phyloP scores from a whole-genome alignment of 1,140 invertebrate genomes.

The Anthonomus grandis region DNA sequence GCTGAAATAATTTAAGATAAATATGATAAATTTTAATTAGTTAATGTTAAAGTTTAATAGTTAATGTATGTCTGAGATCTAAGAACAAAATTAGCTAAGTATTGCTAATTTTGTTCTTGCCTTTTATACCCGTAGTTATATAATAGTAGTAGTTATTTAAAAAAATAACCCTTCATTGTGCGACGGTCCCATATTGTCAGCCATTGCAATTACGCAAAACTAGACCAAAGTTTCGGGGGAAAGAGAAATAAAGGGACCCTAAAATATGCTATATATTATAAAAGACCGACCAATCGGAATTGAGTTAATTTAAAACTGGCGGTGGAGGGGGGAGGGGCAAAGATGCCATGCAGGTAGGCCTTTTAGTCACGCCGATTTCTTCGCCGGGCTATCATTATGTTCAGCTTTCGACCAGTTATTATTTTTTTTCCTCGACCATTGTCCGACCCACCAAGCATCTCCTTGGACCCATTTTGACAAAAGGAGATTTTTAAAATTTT shows the following conservation, averaged over 20 bases:
- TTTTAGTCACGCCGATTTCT: constrained; percentile 28
- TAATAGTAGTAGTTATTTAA: too few species aligned
- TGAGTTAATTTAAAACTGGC: constrained; percentile 22
- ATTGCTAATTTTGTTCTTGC: too few species aligned
- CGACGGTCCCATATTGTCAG: constrained; percentile 3
- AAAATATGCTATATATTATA: constrained; percentile 25
- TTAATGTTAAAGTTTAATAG: too few species aligned
- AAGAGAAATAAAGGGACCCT: constrained; percentile 26
- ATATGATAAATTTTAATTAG: too few species aligned
- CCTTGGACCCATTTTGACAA: constrained; percentile 12
- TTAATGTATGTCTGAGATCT: too few species aligned
- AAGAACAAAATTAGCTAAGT: too few species aligned
- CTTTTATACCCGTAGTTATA: too few species aligned
- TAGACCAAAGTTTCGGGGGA: constrained; percentile 16
- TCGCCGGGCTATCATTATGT: constrained; percentile 25
- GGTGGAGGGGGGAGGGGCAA: constrained; percentile 10
- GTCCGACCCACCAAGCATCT: constrained; percentile 12
- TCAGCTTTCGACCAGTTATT: constrained; percentile 24
- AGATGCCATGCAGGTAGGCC: constrained; percentile 27
- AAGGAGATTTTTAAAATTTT: too few species aligned
- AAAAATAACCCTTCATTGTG: too few species aligned
- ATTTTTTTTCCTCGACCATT: constrained; percentile 25
- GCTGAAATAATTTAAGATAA: too few species aligned
- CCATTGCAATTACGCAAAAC: constrained; percentile 25
- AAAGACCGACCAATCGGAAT: constrained; percentile 23